Evolutionary conservation across 2,797 vertebrate genomes (phyloP).

Genomic region (Xenopus petersii): DNA sequence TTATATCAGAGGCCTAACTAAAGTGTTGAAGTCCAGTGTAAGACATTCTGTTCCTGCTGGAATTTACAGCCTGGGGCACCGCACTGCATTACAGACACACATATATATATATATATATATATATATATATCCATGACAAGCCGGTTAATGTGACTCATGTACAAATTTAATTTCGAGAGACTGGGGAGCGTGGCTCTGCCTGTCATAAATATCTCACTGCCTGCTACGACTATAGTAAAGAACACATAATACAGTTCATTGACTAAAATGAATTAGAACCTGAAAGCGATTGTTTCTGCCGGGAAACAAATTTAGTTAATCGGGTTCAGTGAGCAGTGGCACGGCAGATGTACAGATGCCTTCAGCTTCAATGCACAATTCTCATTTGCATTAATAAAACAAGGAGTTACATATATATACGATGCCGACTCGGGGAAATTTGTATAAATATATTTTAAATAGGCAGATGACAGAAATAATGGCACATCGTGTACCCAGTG

Average conservation of each 20-base stretch:
- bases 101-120: too few relatives aligned
- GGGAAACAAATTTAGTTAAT: constrained; percentile 22
- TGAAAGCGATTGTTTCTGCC: constrained; percentile 18
- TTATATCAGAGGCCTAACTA: too few relatives aligned
- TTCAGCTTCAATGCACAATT: constrained; percentile 19
- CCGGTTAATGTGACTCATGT: constrained; percentile 6
- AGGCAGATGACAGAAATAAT: background rate
- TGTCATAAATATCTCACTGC: constrained; percentile 24
- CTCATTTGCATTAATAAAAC: constrained; percentile 40
- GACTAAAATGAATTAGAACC: constrained; percentile 9
- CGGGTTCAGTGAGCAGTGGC: constrained; percentile 21
- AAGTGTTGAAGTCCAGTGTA: too few relatives aligned
- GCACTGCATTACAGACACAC: background rate
- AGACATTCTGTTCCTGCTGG: too few relatives aligned
- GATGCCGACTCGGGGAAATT: background rate
- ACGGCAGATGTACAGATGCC: background rate
- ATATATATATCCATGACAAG: background rate
- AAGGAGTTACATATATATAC: constrained; percentile 19
- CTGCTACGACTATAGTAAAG: constrained; percentile 18
- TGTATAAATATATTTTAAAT: background rate
- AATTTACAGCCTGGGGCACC: too few relatives aligned
- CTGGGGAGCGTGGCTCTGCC: background rate
- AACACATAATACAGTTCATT: constrained; percentile 30
- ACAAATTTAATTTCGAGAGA: constrained; percentile 5
- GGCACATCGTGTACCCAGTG: background rate